Percentiles rank a stretch among this genome's conserved stretches.
phyloP scores from a whole-genome alignment of 2,888 invertebrate genomes.

The Polyommatus iphigenia region DNA sequence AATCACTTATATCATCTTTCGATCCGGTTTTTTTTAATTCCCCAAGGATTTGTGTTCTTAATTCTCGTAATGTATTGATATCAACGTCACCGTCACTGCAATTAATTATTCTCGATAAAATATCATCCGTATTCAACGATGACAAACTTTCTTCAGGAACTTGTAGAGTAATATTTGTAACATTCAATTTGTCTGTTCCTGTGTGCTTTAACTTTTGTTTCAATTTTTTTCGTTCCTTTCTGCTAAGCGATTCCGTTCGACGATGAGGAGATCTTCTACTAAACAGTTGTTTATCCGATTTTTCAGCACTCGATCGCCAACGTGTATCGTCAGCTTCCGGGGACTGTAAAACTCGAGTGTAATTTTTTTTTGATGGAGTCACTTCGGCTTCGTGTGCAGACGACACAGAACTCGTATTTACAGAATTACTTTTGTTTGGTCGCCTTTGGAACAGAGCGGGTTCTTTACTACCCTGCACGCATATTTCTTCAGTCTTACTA shows the following conservation, averaged over 20 bases:
- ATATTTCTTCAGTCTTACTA: constrained; percentile 57
- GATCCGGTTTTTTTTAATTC: constrained; percentile 71
- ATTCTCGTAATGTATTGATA: constrained; percentile 69
- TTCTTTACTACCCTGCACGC: constrained; percentile 65
- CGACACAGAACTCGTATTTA: constrained; percentile 37
- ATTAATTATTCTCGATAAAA: constrained; percentile 67
- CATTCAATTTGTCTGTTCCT: constrained; percentile 62
- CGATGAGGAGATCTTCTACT: constrained; percentile 50
- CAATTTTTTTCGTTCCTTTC: constrained; percentile 61
- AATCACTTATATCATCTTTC: constrained; percentile 70
- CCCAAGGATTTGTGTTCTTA: constrained; percentile 70
- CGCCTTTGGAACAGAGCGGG: constrained; percentile 70
- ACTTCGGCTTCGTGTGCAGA: constrained; percentile 41
- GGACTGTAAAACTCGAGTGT: constrained; percentile 68
- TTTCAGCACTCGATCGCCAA: constrained; percentile 46
- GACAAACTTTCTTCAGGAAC: constrained; percentile 68
- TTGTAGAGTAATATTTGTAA: constrained; percentile 71
- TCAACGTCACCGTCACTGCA: constrained; percentile 72
- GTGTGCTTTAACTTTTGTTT: constrained; percentile 47
- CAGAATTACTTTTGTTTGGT: constrained; percentile 52
- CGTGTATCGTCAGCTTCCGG: constrained; percentile 53
- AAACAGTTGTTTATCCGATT: constrained; percentile 53
- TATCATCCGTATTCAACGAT: constrained; percentile 68
- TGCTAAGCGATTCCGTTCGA: constrained; percentile 54
- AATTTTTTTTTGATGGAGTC: constrained; percentile 51